Evolutionary conservation across 2,888 invertebrate species (phyloP).

Genomic region (Epinotia nisella): DNA sequence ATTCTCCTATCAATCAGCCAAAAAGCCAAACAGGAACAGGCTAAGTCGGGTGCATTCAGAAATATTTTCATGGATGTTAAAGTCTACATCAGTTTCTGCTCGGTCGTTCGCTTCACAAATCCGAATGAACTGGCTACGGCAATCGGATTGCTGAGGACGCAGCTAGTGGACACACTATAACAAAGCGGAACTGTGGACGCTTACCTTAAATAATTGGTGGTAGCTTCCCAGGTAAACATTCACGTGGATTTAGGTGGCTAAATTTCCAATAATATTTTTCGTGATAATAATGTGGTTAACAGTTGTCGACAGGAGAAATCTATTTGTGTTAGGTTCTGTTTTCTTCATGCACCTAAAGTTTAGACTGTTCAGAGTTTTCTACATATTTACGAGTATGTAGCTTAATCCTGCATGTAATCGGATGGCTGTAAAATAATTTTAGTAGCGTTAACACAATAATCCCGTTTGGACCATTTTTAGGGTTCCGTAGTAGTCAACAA

Average conservation of each 20-base stretch:
- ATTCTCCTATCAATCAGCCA: too few species aligned
- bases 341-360: too few species aligned
- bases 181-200: neutral
- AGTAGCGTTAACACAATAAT: too few species aligned
- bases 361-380: too few species aligned
- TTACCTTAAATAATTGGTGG: neutral
- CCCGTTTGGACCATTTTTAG: too few species aligned
- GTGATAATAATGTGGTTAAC: neutral
- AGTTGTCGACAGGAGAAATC: too few species aligned
- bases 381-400: too few species aligned
- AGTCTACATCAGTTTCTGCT: neutral
- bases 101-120: neutral
- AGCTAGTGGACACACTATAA: neutral
- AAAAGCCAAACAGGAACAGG: too few species aligned
- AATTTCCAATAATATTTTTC: neutral
- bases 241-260: neutral
- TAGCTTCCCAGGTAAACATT: neutral
- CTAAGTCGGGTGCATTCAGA: neutral
- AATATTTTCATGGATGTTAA: neutral
- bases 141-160: neutral
- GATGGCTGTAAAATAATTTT: too few species aligned
- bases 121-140: neutral
- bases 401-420: too few species aligned
- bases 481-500: too few species aligned
- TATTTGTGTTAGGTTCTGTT: too few species aligned